These are phyloP conservation scores for Phalangium opilio DNA, from an alignment of 2,888 invertebrate genomes.

Conservation along the genomic window DNA sequence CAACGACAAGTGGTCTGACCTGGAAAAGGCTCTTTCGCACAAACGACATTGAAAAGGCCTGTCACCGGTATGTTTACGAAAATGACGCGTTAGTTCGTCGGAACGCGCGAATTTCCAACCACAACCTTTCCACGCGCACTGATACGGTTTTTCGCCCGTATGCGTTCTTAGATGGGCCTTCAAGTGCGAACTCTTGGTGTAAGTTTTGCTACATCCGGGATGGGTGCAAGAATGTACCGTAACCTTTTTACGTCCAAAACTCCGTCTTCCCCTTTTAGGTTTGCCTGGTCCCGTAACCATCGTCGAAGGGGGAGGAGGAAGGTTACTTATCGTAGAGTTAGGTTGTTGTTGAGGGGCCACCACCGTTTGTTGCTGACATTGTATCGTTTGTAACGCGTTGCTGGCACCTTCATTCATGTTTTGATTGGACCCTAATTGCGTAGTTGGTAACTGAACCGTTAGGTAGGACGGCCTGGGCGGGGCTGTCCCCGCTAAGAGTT, in stretches of 20 bases:
- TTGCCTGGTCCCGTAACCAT: too few relatives aligned
- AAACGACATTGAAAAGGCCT: slow-evolving; percentile 47
- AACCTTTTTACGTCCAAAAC: slow-evolving; percentile 35
- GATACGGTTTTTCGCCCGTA: slow-evolving; percentile 48
- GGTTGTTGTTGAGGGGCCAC: too few relatives aligned
- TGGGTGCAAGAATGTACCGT: slow-evolving; percentile 40
- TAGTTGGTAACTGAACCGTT: too few relatives aligned
- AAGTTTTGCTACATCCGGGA: slow-evolving; percentile 44
- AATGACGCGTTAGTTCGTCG: slow-evolving; percentile 45
- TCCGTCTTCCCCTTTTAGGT: slow-evolving; percentile 9
- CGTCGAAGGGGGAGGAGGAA: too few relatives aligned
- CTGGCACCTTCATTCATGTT: too few relatives aligned
- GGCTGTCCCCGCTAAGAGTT: slow-evolving; percentile 46
- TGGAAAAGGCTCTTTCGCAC: slow-evolving; percentile 46
- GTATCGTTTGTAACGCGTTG: too few relatives aligned
- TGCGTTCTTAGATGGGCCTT: slow-evolving; percentile 45
- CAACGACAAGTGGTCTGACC: slow-evolving; percentile 47
- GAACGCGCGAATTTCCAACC: slow-evolving; percentile 46
- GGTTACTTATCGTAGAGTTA: too few relatives aligned
- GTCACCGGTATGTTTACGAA: slow-evolving; percentile 41
- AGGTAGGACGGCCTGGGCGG: too few relatives aligned
- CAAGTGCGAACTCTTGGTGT: slow-evolving; percentile 44
- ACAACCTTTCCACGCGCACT: slow-evolving; percentile 44
- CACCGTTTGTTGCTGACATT: too few relatives aligned
- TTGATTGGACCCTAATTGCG: too few relatives aligned